phyloP scores from a whole-genome alignment of 2,113 vertebrate species.

The Anolis carolinensis region DNA sequence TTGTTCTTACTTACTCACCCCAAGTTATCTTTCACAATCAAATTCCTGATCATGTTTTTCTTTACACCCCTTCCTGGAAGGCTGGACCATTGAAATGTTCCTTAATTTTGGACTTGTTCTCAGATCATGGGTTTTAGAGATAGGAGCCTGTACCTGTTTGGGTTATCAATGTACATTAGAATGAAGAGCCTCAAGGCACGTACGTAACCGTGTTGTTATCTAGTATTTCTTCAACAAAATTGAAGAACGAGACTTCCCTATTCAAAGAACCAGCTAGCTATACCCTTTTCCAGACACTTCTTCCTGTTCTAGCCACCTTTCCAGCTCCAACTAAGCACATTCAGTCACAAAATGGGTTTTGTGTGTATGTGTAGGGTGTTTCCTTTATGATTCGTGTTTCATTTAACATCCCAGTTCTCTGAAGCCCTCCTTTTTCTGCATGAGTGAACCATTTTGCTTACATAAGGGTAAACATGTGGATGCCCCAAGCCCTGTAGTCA shows the following conservation, averaged over 20 bases:
- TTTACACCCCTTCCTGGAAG: not conserved
- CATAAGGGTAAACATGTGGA: not conserved
- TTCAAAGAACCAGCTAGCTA: not conserved
- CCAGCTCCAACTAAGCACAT: not conserved
- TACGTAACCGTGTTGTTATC: not conserved
- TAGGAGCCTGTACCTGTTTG: conserved; percentile 14
- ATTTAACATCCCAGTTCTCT: not conserved
- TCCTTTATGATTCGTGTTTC: not conserved
- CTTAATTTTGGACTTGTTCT: not conserved
- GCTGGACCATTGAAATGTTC: not conserved
- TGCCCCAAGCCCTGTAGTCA: not conserved
- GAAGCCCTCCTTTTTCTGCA: not conserved
- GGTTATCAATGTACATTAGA: not conserved
- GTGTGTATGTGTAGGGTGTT: not conserved
- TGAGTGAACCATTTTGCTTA: not conserved
- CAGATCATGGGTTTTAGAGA: not conserved
- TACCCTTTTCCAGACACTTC: not conserved
- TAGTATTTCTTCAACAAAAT: not conserved
- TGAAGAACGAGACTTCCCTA: not conserved
- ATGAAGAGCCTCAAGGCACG: not conserved
- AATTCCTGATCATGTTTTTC: not conserved
- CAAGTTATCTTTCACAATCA: not conserved
- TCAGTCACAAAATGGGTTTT: not conserved
- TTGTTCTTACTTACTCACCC: not conserved
- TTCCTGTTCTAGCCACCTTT: not conserved